phyloP scores from a whole-genome alignment of 2,797 vertebrate species.

The Lates japonicus region DNA sequence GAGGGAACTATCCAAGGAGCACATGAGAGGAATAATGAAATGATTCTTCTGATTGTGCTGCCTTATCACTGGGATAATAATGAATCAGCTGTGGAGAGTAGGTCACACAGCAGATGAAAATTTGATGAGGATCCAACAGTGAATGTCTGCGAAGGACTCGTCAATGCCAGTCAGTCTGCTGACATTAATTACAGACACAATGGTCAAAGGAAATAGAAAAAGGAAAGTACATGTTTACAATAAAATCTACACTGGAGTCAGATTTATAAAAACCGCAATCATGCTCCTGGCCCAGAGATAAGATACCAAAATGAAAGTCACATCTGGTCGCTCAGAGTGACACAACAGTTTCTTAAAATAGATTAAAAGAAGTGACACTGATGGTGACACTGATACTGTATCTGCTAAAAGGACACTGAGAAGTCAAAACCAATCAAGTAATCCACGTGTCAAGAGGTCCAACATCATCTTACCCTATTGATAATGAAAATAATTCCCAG shows the following conservation, averaged over 20 bases:
- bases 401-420: background rate
- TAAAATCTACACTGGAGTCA: background rate
- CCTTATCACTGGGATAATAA: slow-evolving; percentile 57
- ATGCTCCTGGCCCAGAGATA: background rate
- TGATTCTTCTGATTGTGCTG: slow-evolving; percentile 53
- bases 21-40: slow-evolving; percentile 74
- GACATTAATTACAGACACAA: slow-evolving; percentile 6
- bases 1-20: slow-evolving; percentile 65
- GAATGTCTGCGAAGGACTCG: slow-evolving; percentile 29
- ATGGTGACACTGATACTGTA: background rate
- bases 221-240: background rate
- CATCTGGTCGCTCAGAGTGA: background rate
- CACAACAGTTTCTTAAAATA: slow-evolving; percentile 20
- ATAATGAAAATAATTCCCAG: background rate
- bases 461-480: background rate
- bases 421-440: background rate
- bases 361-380: background rate
- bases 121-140: slow-evolving; percentile 60
- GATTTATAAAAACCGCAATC: background rate
- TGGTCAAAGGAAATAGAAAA: background rate
- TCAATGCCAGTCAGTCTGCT: slow-evolving; percentile 33
- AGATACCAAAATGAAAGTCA: slow-evolving; percentile 7
- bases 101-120: slow-evolving; percentile 59
- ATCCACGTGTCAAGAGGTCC: background rate
- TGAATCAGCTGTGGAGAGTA: slow-evolving; percentile 59